A percentile compares a stretch with the other conserved stretches of the same genome.
These are phyloP conservation scores for Xiphophorus hellerii DNA, from an alignment of 2,113 vertebrate species.

Conservation along the genomic window DNA sequence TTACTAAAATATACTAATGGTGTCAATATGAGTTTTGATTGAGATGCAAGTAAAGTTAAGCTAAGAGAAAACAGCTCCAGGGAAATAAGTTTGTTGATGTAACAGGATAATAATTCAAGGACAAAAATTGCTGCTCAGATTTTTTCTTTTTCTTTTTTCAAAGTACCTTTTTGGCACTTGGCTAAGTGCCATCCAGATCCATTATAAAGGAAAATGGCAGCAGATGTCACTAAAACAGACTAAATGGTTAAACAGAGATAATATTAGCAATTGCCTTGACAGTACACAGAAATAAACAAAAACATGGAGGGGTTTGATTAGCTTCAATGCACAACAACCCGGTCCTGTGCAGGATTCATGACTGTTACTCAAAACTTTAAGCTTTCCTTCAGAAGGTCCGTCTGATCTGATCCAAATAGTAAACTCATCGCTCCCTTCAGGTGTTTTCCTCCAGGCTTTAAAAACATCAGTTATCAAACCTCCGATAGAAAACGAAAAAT, in stretches of 20 bases:
- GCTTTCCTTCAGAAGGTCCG: too few species aligned
- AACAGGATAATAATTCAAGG: background rate
- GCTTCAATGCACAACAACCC: background rate
- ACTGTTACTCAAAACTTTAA: too few species aligned
- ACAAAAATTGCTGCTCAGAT: background rate
- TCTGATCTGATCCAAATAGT: too few species aligned
- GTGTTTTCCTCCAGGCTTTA: too few species aligned
- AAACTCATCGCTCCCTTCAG: too few species aligned
- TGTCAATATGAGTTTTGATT: too few species aligned
- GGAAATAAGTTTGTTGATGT: background rate
- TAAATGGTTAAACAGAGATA: background rate
- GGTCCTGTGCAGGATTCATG: too few species aligned
- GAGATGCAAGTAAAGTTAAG: background rate
- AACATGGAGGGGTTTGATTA: background rate
- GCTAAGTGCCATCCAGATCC: background rate
- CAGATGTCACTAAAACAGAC: background rate
- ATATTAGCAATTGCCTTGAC: background rate
- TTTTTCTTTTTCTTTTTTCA: too few species aligned
- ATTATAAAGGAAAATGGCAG: background rate
- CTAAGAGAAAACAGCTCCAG: background rate
- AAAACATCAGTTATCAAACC: too few species aligned
- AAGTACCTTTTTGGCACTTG: background rate
- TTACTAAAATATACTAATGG: too few species aligned
- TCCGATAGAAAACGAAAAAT: too few species aligned
- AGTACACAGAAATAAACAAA: background rate